A percentile compares a stretch with the other conserved stretches of the same genome.
Evolutionary conservation across 2,113 vertebrate genomes (phyloP).

Genomic region (Monarcha castaneiventris): DNA sequence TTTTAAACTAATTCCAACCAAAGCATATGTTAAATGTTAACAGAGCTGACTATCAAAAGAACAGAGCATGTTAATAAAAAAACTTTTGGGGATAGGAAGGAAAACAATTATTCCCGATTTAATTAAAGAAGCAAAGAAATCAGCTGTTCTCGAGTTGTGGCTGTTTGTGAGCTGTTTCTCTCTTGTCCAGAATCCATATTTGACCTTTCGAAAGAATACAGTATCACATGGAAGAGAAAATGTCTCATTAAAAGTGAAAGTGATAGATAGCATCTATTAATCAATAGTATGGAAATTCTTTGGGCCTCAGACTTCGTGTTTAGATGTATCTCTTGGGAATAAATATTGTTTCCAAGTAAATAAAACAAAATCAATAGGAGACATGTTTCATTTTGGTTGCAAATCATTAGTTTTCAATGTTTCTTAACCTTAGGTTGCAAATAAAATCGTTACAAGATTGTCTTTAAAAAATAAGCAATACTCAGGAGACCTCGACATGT

Average conservation of each 20-base stretch:
- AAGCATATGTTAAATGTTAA: not conserved
- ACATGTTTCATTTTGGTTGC: constrained; percentile 67
- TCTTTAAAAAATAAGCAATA: constrained; percentile 48
- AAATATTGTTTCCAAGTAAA: constrained; percentile 78
- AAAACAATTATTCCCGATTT: not conserved
- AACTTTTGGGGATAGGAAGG: not conserved
- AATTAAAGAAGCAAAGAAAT: constrained; percentile 1
- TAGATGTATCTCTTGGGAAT: constrained; percentile 69
- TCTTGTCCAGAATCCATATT: constrained; percentile 4
- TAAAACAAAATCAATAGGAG: constrained; percentile 76
- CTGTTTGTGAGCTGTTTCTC: not conserved
- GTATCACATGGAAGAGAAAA: constrained; percentile 43
- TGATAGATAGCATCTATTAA: constrained; percentile 69
- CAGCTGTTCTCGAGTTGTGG: not conserved
- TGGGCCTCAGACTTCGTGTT: constrained; percentile 41
- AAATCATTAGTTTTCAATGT: constrained; percentile 69
- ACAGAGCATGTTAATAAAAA: not conserved
- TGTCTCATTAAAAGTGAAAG: constrained; percentile 73
- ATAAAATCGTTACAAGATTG: constrained; percentile 27
- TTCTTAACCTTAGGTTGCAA: constrained; percentile 61
- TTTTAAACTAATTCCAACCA: not conserved
- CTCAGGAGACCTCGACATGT: not conserved
- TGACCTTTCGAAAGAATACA: constrained; percentile 43
- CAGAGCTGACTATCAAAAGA: not conserved
- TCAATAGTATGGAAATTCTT: constrained; percentile 69